A percentile compares a stretch with the other conserved stretches of the same genome.
Evolutionary conservation across 2,888 invertebrate species (phyloP).

Genomic region (Catonia carolina): DNA sequence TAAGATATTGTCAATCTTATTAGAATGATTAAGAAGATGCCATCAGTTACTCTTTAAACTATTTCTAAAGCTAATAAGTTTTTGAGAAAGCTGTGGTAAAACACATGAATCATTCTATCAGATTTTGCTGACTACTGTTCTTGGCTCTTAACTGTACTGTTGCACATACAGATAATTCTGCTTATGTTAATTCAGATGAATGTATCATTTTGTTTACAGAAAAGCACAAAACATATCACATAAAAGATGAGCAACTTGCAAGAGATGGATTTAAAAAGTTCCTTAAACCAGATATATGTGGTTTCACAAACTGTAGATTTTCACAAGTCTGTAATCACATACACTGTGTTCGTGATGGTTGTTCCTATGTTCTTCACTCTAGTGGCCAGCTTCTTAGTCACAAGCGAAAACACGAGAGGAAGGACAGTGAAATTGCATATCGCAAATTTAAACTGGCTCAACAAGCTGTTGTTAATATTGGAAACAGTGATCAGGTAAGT

Average conservation of each 20-base stretch:
- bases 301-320: slow-evolving; percentile 86
- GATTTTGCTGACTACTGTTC: no score
- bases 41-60: no score
- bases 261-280: slow-evolving; percentile 98
- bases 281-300: slow-evolving; percentile 93
- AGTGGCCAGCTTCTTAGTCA: slow-evolving; percentile 95
- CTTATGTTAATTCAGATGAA: no score
- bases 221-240: slow-evolving; percentile 97
- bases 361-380: slow-evolving; percentile 93
- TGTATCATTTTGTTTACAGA: slow-evolving; percentile 66
- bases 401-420: slow-evolving; percentile 93
- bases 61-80: no score
- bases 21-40: no score
- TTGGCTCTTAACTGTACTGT: no score
- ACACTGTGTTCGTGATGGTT: slow-evolving; percentile 92
- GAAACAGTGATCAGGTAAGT: slow-evolving; percentile 35
- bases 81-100: no score
- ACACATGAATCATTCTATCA: no score
- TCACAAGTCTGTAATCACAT: slow-evolving; percentile 96
- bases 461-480: slow-evolving; percentile 36
- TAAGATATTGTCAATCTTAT: no score
- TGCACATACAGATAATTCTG: no score
- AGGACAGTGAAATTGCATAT: slow-evolving; percentile 84
- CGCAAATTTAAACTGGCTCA: slow-evolving; percentile 63
- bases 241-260: slow-evolving; percentile 91